phyloP scores from a whole-genome alignment of 2,113 vertebrate genomes.

The Monopterus albus region DNA sequence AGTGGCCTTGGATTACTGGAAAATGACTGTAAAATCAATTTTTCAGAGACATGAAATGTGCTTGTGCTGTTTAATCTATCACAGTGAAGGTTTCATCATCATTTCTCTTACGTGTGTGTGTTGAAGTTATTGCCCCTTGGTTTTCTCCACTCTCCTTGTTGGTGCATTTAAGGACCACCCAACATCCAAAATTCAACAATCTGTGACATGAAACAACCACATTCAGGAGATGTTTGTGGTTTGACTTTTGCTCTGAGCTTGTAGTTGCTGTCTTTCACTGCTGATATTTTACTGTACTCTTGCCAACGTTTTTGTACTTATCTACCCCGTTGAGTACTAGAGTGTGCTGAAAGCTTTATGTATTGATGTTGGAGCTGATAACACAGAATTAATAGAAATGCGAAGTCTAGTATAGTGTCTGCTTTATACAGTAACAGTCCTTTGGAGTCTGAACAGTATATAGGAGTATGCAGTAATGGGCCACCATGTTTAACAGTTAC shows the following conservation, averaged over 20 bases:
- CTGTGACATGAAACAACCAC: too few species aligned
- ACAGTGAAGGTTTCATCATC: background rate
- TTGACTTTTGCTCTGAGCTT: too few species aligned
- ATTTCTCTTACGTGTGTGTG: too few species aligned
- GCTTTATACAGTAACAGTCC: conserved; percentile 16
- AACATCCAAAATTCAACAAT: too few species aligned
- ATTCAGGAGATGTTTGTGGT: too few species aligned
- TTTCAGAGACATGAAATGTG: background rate
- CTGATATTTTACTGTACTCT: too few species aligned
- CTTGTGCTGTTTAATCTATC: background rate
- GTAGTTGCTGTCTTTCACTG: too few species aligned
- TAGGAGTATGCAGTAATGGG: background rate
- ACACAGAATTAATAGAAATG: background rate
- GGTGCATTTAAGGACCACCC: too few species aligned
- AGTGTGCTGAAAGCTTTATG: background rate
- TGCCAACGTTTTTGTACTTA: too few species aligned
- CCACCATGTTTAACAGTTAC: background rate
- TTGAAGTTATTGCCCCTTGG: too few species aligned
- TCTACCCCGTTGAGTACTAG: background rate
- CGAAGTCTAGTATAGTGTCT: background rate
- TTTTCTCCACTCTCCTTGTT: too few species aligned
- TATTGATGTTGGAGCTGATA: background rate
- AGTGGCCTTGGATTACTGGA: background rate
- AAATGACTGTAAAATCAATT: background rate
- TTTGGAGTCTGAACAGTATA: conserved; percentile 2